phyloP scores from a whole-genome alignment of 2,797 vertebrate genomes.

The Aselliscus stoliczkanus region DNA sequence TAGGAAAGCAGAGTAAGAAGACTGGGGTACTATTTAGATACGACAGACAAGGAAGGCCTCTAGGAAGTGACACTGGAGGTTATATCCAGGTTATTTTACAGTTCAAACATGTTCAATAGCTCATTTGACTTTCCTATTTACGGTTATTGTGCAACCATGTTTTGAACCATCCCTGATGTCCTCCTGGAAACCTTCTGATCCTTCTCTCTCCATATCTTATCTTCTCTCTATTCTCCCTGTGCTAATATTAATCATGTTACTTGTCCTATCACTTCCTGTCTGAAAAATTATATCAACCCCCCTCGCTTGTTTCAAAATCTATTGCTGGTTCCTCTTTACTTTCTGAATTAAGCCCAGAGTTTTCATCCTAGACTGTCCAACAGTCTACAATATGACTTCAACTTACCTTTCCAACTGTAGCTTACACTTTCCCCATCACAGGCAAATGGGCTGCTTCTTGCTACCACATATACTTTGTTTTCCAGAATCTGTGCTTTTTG shows the following conservation, averaged over 20 bases:
- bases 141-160: neutral
- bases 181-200: neutral
- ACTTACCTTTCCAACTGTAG: neutral
- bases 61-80: neutral
- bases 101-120: neutral
- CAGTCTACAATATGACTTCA: neutral
- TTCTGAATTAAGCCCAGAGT: neutral
- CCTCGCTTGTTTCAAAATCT: neutral
- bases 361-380: neutral
- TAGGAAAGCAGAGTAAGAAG: neutral
- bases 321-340: neutral
- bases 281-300: neutral
- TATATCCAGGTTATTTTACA: neutral
- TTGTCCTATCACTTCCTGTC: neutral
- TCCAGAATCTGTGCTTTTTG: neutral
- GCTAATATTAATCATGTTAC: too few species aligned
- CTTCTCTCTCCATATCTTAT: neutral
- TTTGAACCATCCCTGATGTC: neutral
- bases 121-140: neutral
- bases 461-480: neutral
- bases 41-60: neutral
- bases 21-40: neutral
- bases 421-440: neutral
- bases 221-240: neutral
- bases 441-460: neutral